Conservation (phyloP, 1,140 invertebrate genomes). For the Plectrocnemia conspersa region DNA sequence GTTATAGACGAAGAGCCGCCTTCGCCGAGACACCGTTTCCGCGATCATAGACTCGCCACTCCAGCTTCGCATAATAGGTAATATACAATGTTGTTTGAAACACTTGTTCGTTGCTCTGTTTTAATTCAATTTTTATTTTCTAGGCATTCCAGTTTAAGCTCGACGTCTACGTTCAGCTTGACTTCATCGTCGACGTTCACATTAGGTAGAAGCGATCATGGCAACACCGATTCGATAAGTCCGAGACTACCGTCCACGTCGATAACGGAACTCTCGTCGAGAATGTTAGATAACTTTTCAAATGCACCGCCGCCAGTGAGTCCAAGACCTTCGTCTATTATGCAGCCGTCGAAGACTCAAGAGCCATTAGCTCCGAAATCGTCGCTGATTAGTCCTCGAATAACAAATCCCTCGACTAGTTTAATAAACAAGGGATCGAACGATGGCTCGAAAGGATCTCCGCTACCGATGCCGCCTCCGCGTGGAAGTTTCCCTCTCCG, state of each 20-base stretch:
- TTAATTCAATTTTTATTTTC: conserved; percentile 12
- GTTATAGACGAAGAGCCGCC: conserved; percentile 21
- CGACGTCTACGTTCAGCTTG: conserved; percentile 12
- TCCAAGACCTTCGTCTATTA: conserved; percentile 21
- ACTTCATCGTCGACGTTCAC: neutral
- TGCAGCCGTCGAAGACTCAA: conserved; percentile 9
- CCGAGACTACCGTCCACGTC: conserved; percentile 21
- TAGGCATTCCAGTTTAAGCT: conserved; percentile 32
- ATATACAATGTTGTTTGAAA: neutral
- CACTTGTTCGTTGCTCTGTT: neutral
- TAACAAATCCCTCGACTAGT: conserved; percentile 5
- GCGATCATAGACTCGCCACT: neutral
- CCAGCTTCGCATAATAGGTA: conserved; percentile 10
- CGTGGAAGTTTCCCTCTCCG: conserved; percentile 24
- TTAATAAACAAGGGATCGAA: conserved; percentile 24
- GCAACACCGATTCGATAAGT: conserved; percentile 12
- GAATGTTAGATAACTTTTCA: conserved; percentile 24
- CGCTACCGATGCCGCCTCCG: conserved; percentile 11
- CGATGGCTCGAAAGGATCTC: conserved; percentile 9
- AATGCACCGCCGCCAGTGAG: conserved; percentile 28
- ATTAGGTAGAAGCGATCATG: conserved; percentile 9
- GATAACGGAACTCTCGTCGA: conserved; percentile 26
- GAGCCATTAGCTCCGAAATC: conserved; percentile 7
- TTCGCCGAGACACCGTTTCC: conserved; percentile 18
- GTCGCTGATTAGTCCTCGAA: conserved; percentile 11